Evolutionary conservation across 2,888 invertebrate genomes (phyloP), one percentile per base, ranked within the genome.

Genomic region (Conistra vaccinii): DNA sequence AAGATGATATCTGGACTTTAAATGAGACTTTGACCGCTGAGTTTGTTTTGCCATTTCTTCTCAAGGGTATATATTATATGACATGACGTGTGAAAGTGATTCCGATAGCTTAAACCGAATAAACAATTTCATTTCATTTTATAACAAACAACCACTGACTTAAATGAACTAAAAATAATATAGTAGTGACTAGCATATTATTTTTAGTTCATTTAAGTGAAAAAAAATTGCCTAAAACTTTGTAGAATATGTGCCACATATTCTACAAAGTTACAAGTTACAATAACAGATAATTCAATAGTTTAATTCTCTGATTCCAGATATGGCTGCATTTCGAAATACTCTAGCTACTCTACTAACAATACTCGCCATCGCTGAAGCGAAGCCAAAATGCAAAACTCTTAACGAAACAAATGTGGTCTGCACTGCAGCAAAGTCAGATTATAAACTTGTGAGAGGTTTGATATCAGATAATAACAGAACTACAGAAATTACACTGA

Each of bases 391-490:
- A 60, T 91, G 91, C 53, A 86, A 63, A 58, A 84, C 78, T 23
- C 32, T 42, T 12, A 76, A 75, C 26, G 76, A 68, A 45, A 83
- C 68, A 35, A 82, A 88, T 5, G 67, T 89, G 0, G 61, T 86
- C 20, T 92, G 92, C 42, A 69, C 62, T 1, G 78, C 88, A 14
- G 88, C 79, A 1, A 83, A 86, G 4, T 84, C 73, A 29, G 88
- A 90, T 67, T 90, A 89, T 63, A 66, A 87, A 55, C 78, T 93
- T 3, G 85, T 84, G 7, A 88, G 87, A 83, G 92, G 91, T 2
- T 76, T 92, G 0, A 83, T 93, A 7, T 91, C 92, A 4, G 90
- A 91, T 29, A 91, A 89, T 67, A 89, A 88, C 26, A 80, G 57
- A 42, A 92, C 90, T 9, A 87, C 78, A 29, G 78, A 76, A 3